Percentiles rank a stretch among this genome's conserved stretches.
Evolutionary conservation across 2,888 invertebrate genomes (phyloP).

Genomic region (Drosophila acutilabella): DNA sequence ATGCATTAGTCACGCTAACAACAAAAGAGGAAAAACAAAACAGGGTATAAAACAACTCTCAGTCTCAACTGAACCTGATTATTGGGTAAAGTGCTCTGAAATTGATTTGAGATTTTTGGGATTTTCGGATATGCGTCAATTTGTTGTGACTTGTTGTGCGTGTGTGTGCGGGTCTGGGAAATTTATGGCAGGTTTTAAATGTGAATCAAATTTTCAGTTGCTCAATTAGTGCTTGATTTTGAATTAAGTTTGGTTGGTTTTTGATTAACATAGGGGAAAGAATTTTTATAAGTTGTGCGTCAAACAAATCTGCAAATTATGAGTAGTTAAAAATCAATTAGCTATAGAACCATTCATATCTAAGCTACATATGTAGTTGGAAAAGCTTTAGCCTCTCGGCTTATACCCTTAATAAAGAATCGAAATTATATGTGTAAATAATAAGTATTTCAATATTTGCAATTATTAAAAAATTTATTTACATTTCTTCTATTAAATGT

Average conservation of each 20-base stretch:
- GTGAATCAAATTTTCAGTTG: slow-evolving; percentile 13
- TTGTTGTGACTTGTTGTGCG: slow-evolving; percentile 5
- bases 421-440: no score
- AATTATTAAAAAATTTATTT: no score
- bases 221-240: slow-evolving; percentile 16
- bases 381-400: no score
- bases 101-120: slow-evolving; percentile 7
- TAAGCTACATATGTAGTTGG: no score
- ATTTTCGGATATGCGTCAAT: slow-evolving; percentile 20
- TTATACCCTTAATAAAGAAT: no score
- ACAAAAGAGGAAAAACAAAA: no score
- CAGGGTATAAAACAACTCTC: neutral
- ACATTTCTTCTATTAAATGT: no score
- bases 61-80: slow-evolving; percentile 31
- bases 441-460: no score
- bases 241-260: neutral
- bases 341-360: no score
- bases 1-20: slow-evolving; percentile 56
- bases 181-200: slow-evolving; percentile 11
- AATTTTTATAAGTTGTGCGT: neutral
- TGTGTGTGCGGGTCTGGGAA: neutral
- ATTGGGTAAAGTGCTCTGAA: slow-evolving; percentile 32
- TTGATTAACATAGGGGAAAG: neutral
- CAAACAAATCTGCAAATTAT: no score
- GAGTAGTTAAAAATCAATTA: no score